Evolutionary conservation across 2,888 invertebrate species (phyloP).

Genomic region (Dicycla oo): DNA sequence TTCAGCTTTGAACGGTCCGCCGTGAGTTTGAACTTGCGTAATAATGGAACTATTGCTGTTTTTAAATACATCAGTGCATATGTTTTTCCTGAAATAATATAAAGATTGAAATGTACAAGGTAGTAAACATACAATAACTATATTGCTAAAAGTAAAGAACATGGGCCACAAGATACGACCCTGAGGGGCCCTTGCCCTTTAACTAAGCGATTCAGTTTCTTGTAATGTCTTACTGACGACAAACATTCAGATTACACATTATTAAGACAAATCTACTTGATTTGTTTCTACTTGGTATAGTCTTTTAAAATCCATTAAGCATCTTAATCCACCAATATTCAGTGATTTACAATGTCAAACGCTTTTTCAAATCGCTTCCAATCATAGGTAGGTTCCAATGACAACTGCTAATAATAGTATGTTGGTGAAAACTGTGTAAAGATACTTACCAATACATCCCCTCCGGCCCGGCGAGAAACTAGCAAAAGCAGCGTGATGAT

Average conservation of each 20-base stretch:
- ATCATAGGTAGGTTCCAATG: background rate
- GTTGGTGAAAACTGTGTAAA: background rate
- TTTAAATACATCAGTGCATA: constrained; percentile 60
- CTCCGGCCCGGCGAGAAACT: constrained; percentile 61
- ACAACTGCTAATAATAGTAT: background rate
- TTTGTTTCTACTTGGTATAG: too few relatives aligned
- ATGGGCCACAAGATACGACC: background rate
- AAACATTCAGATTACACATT: background rate
- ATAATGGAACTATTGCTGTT: constrained; percentile 43
- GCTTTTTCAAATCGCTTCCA: background rate
- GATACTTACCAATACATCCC: constrained; percentile 58
- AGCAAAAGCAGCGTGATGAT: constrained; percentile 50
- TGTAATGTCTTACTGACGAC: background rate
- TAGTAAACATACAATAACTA: background rate
- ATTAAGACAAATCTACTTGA: background rate
- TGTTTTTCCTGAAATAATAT: constrained; percentile 56
- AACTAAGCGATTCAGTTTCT: background rate
- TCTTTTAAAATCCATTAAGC: background rate
- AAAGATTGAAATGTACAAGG: background rate
- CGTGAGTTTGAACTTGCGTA: constrained; percentile 52
- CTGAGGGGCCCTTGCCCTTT: background rate
- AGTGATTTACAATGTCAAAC: background rate
- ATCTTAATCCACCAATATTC: background rate
- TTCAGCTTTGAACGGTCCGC: constrained; percentile 55
- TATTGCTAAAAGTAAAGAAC: background rate